Conservation (phyloP, 2,113 vertebrate genomes). For the Podarcis cretensis region DNA sequence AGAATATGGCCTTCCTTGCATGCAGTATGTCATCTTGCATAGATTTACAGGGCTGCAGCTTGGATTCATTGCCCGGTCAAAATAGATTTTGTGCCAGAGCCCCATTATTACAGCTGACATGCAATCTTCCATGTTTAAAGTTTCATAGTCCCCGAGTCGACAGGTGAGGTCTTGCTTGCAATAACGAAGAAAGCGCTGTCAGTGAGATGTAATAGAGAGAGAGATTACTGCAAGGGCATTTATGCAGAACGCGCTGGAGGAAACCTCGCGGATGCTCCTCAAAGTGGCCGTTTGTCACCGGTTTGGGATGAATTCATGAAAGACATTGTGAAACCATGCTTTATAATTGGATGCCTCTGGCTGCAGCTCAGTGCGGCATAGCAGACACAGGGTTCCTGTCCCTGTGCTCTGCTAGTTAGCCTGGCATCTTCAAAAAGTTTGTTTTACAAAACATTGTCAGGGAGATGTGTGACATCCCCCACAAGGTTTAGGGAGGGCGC, state of each 20-base stretch:
- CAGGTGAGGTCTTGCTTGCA: constrained; percentile 1
- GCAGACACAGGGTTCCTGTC: background rate
- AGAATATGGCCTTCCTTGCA: background rate
- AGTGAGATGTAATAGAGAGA: background rate
- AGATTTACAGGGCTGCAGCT: background rate
- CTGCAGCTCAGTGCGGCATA: background rate
- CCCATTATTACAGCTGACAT: background rate
- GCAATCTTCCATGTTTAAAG: background rate
- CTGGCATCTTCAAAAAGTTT: background rate
- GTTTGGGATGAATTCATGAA: background rate
- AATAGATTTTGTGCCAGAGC: background rate
- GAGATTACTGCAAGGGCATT: background rate
- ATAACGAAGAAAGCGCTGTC: background rate
- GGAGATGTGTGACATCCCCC: background rate
- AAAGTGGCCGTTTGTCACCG: background rate
- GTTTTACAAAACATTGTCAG: background rate
- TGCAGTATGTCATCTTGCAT: background rate
- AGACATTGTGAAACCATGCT: background rate
- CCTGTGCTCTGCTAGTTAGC: background rate
- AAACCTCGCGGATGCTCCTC: too few species aligned
- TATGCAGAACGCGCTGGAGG: background rate
- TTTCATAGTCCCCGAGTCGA: background rate
- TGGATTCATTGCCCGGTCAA: background rate
- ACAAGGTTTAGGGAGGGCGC: too few species aligned
- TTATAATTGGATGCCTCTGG: background rate